Base-by-base conservation (phyloP, 2,797 vertebrate species). In the Champsocephalus gunnari region DNA sequence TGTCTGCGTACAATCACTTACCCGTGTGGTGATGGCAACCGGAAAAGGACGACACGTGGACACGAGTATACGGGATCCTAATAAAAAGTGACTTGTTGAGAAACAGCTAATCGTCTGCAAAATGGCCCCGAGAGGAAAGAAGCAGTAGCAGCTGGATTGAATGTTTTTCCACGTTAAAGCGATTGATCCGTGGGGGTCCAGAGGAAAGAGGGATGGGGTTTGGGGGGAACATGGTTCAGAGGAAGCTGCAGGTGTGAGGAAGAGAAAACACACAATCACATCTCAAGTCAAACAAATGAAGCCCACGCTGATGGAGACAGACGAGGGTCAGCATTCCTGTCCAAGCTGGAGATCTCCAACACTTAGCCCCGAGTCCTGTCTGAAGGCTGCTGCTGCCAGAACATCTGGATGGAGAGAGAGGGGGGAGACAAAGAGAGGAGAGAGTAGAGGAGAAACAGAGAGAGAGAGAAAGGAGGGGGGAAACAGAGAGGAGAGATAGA, bases 221-320 rank as follows among this genome's bases (percentile, higher is more conserved):
- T 21, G 48, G 9, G 79, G 75, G 77, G 66, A 60, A 58, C 58
- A 76, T 6, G 81, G 84, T 77, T 87, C 80, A 89, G 90, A 94
- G 93, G 92, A 94, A 92, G 80, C 89, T 87, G 89, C 94, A 95
- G 93, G 94, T 95, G 94, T 92, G 93, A 88, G 84, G 89, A 92
- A 92, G 93, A 92, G 92, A 93, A 93, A 92, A 93, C 91, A 93
- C 91, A 93, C 88, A 87, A 93, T 93, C 92, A 90, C 90, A 92
- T 81, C 86, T 88, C 91, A 93, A 93, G 93, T 94, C 91, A 93
- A 93, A 92, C 92, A 90, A 87, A 91, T 81, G 87, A 57, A 71
- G 87, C 87, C 86, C 84, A 21, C 65, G 58, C 83, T 91, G 92
- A 94, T 93, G 92, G 91, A 95, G 92, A 95, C 89, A 87, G 93